Base-by-base conservation (phyloP, 2,113 vertebrate genomes). In the Rafetus swinhoei region DNA sequence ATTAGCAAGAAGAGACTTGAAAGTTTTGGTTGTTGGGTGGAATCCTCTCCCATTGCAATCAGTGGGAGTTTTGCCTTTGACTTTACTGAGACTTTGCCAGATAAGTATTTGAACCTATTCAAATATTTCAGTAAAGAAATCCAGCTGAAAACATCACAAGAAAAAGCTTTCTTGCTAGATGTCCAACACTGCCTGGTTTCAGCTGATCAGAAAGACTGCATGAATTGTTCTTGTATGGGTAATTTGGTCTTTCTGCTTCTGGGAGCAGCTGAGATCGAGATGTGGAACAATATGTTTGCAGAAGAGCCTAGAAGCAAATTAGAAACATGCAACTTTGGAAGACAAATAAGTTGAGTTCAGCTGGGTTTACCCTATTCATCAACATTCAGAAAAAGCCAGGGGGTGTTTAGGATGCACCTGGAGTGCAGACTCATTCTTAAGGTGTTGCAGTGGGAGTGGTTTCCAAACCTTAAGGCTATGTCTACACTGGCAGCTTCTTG, bases 51-150 rank as follows among this genome's bases (percentile, higher is more conserved):
- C 7, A 29, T 32, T 15, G 27, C 6, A 15, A 32, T 65, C 60
- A 65, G 32, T 65, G 60, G 60, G 29, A 65, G 60, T 65, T 65
- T 65, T 29, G 60, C 29, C 12, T 6, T 32, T 62, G 60, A 62
- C 27, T 62, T 11, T 13, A 53, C 1, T 1, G 8, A 3, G n/a
- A 14, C 14, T 25, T 54, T 81, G 4, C 21, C 55, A 74, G 1
- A 15, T 45, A 50, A 79, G 91, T 81, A 76, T 90, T 81, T 22
- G 81, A 86, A 87, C 25, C 3, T 82, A 6, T 76, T 84, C 45
- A 65, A 90, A 90, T 72, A 9, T 88, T 39, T 85, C 11, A 15
- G 16, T 84, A n/a, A 93, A 69, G 22, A 85, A 92, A 84, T 56
- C 19, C 0, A 9, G 3, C 1, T 69, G 3, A 89, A 65, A 65